Base-by-base conservation (phyloP, 2,888 invertebrate genomes). In the Leptinotarsa tumamoca region DNA sequence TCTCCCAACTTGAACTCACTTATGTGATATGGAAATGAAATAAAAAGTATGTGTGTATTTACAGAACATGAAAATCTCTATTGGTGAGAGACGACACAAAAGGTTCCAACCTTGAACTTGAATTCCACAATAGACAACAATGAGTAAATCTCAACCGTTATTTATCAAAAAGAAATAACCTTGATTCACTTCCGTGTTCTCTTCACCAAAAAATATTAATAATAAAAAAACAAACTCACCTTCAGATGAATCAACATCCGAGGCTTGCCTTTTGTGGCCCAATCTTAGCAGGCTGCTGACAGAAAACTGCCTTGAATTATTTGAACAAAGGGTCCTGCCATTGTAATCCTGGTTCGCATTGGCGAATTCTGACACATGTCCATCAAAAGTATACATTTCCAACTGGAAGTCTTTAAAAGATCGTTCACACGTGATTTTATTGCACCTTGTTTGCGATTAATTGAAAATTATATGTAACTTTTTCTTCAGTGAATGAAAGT, bases 271-370 rank as follows among this genome's bases (percentile, higher is more conserved):
- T 79, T 87, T 87, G 72, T 85, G 85, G 68, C 85, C 85, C 73
- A 88, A 80, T 80, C 86, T 83, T 76, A 88, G 82, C 73, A 89
- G 83, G 83, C 86, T 89, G 79, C 84, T 88, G 76, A 89, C 89
- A 58, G 88, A 88, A 84, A 88, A 89, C 79, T 88, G 87, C 78
- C 85, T 83, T 17, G 86, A 83, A 78, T 88, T 88, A 63, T 84
- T 83, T 13, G 85, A 81, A 77, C 83, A 82, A 80, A 83, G 82
- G 27, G 79, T 68, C 77, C 83, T 82, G 33, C 79, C 80, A 79
- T 80, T 83, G 79, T 79, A 83, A 27, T 84, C 83, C 49, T 79
- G 72, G 54, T 80, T 77, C 33, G 80, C 78, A 66, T 79, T 68
- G 49, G 76, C 76, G 72, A 83, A 82, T 75, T 84, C 83, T 51